Evolutionary conservation across 2,113 vertebrate genomes (phyloP), one percentile per base, ranked within the genome.

Genomic region (Alosa alosa): DNA sequence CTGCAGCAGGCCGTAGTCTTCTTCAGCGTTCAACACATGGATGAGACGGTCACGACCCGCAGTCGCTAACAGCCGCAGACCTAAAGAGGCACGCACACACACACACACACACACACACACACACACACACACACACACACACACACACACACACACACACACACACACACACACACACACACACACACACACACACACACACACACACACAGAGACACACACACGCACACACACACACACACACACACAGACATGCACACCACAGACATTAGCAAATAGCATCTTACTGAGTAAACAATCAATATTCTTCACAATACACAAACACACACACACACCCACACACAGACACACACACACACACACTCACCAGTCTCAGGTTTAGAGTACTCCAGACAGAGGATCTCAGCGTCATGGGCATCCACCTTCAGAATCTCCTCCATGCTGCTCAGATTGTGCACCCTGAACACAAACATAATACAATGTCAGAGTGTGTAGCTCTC

Each of bases 21-120:
- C 93, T n/a, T 94, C 96, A 36, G 97, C 97, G 87, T 99, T 96
- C 90, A 99, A 89, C 36, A 99, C 95, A 0, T 99, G 98, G 90
- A 99, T 99, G 89, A 99, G 88, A 81, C 98, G 96, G 91, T 99
- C 98, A 78, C 98, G 95, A 93, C 98, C 97, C 0, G 97, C 97
- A 11, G 98, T 97, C 0, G 97, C 98, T 84, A 99, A 90, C 86
- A 99, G 95, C 87, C 96, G 97, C 94, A 99, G 91, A 81, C 97
- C 98, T 99, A 90, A 85, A 22, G 87, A n/a, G 44, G 57, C 86
- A 22, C 50, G 47, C 50, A 60, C 78, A 64, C 44, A 85, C 82
- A 84, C 81, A 49, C 10, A 22, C 31, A n/a, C 39, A 50, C 11
- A 13, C 49, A 50, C 49, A 50, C 22, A 3, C 17, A 68, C 11